These are phyloP conservation scores for Scaptomyza cyrtandrae DNA, from an alignment of 2,888 invertebrate species.

Conservation along the genomic window DNA sequence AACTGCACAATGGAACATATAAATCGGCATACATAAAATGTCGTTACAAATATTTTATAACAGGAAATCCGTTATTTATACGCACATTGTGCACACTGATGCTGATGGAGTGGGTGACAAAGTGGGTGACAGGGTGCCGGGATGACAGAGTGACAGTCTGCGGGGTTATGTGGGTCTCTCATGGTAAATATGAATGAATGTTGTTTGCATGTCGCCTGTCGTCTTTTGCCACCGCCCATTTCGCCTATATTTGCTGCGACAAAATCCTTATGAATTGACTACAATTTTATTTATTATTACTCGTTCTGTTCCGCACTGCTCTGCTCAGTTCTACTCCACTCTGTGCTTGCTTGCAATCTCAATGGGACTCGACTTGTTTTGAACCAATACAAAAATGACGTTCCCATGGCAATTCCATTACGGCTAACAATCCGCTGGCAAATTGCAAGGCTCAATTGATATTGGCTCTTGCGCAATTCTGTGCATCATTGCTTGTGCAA, in stretches of 20 bases:
- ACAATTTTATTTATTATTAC: constrained; percentile 79
- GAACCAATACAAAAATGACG: constrained; percentile 70
- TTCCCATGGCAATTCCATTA: constrained; percentile 79
- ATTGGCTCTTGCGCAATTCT: constrained; percentile 56
- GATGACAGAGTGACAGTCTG: too few species aligned
- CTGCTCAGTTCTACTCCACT: constrained; percentile 1
- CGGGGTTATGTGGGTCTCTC: constrained; percentile 28
- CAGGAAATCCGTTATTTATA: constrained; percentile 80
- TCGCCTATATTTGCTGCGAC: constrained; percentile 56
- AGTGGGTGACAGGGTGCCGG: not conserved
- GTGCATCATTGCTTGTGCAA: constrained; percentile 34
- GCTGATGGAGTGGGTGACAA: constrained; percentile 23
- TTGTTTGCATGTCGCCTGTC: constrained; percentile 65
- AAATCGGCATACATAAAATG: constrained; percentile 75
- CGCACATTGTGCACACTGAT: constrained; percentile 70
- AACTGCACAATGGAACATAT: constrained; percentile 57
- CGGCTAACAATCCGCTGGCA: constrained; percentile 63
- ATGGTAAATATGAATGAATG: constrained; percentile 79
- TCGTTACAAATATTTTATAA: constrained; percentile 80
- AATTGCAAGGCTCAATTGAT: constrained; percentile 75
- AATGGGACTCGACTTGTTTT: constrained; percentile 71
- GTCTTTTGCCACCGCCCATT: constrained; percentile 9
- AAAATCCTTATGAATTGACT: constrained; percentile 81
- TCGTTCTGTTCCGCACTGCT: constrained; percentile 58
- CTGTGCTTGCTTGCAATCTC: constrained; percentile 44